These are phyloP conservation scores for Neolamprologus modestus DNA, from an alignment of 2,113 vertebrate genomes.

Conservation along the genomic window DNA sequence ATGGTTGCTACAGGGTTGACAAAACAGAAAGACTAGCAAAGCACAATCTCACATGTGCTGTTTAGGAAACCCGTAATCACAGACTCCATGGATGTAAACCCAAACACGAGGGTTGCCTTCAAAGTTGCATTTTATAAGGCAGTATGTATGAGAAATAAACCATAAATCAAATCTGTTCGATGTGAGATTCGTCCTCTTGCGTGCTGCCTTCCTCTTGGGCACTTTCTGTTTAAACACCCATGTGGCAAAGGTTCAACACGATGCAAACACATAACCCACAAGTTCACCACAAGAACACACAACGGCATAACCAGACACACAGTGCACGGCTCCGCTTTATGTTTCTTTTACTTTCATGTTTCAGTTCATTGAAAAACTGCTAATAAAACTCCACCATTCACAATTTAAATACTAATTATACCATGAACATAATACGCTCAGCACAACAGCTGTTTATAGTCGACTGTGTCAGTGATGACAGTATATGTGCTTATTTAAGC, in stretches of 20 bases:
- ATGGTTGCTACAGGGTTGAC: background rate
- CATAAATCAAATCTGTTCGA: background rate
- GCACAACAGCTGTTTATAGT: background rate
- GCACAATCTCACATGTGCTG: background rate
- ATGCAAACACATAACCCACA: background rate
- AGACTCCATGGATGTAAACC: background rate
- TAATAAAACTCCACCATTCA: background rate
- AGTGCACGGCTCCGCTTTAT: background rate
- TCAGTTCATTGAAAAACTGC: background rate
- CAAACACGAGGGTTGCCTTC: background rate
- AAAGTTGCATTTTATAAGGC: fast-evolving
- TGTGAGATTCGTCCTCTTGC: background rate
- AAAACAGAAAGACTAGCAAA: background rate
- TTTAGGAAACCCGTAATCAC: background rate
- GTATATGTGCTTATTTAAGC: background rate
- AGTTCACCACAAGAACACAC: background rate
- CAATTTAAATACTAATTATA: background rate
- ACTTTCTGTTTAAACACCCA: background rate
- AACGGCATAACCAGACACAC: background rate
- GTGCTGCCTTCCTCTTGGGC: background rate
- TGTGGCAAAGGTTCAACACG: background rate
- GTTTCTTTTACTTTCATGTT: background rate
- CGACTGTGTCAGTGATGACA: background rate
- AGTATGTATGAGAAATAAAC: background rate
- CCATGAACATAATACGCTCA: background rate